These are phyloP conservation scores for Drosophila neonasuta DNA, from an alignment of 2,888 invertebrate genomes.

Conservation along the genomic window DNA sequence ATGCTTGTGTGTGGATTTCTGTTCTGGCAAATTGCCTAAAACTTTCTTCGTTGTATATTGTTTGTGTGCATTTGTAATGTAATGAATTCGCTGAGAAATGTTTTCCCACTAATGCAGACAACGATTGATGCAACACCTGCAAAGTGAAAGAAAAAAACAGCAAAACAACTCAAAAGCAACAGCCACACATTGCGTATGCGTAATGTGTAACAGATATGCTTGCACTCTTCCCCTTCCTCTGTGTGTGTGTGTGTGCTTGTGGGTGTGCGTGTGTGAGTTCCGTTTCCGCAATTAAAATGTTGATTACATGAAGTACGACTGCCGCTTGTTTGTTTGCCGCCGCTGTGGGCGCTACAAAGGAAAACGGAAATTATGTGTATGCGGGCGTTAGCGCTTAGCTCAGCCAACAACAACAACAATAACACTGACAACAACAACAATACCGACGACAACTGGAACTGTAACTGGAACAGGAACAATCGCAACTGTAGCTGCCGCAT, in stretches of 20 bases:
- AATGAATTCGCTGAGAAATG: conserved; percentile 67
- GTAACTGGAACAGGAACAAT: conserved; percentile 15
- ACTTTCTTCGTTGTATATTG: conserved; percentile 65
- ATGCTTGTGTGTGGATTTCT: conserved; percentile 1
- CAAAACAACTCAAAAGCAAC: conserved; percentile 35
- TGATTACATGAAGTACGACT: conserved; percentile 76
- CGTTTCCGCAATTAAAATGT: conserved; percentile 79
- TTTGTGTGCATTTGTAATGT: conserved; percentile 36
- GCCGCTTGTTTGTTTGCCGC: conserved; percentile 64
- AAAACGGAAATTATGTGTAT: conserved; percentile 74
- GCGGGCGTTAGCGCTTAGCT: conserved; percentile 69
- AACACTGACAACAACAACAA: conserved; percentile 4
- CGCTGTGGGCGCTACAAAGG: conserved; percentile 69
- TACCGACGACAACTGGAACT: conserved; percentile 25
- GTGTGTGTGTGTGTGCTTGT: conserved; percentile 8
- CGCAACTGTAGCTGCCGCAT: conserved; percentile 42
- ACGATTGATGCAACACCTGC: conserved; percentile 48
- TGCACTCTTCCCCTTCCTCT: not conserved
- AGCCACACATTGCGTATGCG: conserved; percentile 66
- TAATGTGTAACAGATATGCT: conserved; percentile 67
- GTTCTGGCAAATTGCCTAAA: conserved; percentile 74
- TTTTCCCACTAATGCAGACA: conserved; percentile 50
- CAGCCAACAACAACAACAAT: conserved; percentile 27
- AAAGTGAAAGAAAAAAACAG: conserved; percentile 30
- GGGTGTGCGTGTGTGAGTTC: conserved; percentile 66